Base-by-base conservation (phyloP, 2,797 vertebrate species). In the Acrossocheilus fasciatus region DNA sequence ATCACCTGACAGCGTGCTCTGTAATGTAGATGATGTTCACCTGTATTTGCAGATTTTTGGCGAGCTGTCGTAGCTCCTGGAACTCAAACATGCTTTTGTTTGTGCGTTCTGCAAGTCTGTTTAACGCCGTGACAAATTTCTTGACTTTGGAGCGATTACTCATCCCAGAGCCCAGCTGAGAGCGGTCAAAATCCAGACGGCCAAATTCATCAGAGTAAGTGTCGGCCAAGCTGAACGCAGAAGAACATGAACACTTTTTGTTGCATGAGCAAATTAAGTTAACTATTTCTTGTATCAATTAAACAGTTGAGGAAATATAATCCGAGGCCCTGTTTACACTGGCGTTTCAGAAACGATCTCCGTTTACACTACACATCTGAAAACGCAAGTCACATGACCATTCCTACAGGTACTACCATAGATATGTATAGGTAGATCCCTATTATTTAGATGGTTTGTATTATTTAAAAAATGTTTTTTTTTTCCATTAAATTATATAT, bases 151-250 rank as follows among this genome's bases (percentile, higher is more conserved):
- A 95, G 41, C 97, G 96, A 83, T 99, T 97, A 94, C 98, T 99
- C 98, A 99, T 99, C 83, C 98, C 98, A 12, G 97, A 96, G 0
- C 98, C 98, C 0, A 98, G 96, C 93, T 99, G 98, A 45, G 98
- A 98, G 59, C 98, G 97, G 73, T 99, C 96, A 41, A 99, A 99
- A 93, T 99, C 97, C 93, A 99, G 93, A 68, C 97, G 97, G 11
- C 98, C 98, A 92, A 99, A 96, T 84, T 98, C 98, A 87, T 99
- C 98, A 0, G 97, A 97, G 82, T 98, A 99, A 8, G 98, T 99
- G 91, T 98, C 98, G 83, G 96, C 94, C 92, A 99, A 96, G 90
- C 98, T 99, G 89, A 69, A 87, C 86, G n/a, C n/a, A 83, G 18
- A 5, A 80, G 15, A 83, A 70, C 15, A 41, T 12, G 20, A 81